Evolutionary conservation across 2,797 vertebrate genomes (phyloP).

Genomic region (Macropus fuliginosus): DNA sequence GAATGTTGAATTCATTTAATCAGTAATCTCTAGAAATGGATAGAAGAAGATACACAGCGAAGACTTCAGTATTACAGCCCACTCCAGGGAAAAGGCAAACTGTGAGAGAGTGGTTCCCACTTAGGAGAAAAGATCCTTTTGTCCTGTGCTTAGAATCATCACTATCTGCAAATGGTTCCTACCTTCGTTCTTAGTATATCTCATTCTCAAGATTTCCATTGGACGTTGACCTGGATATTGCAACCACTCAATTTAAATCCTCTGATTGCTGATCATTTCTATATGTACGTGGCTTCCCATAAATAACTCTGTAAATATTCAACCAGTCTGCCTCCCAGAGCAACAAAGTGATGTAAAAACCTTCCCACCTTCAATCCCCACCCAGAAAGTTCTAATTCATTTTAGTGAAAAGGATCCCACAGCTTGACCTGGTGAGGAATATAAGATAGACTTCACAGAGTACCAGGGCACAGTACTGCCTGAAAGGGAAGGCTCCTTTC

Average conservation of each 20-base stretch:
- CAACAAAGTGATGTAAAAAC: background rate
- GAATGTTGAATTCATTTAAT: background rate
- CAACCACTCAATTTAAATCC: fast-evolving
- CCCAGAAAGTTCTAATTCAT: background rate
- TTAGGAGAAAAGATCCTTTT: background rate
- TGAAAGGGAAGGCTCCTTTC: background rate
- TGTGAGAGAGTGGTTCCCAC: background rate
- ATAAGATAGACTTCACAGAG: background rate
- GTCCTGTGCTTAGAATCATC: background rate
- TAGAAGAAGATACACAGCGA: background rate
- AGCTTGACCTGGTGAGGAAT: background rate
- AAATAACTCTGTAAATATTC: background rate
- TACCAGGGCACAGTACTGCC: background rate
- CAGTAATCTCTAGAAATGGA: background rate
- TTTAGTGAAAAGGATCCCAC: background rate
- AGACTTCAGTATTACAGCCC: fast-evolving
- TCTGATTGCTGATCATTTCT: background rate
- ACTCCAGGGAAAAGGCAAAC: background rate
- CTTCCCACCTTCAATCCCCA: background rate
- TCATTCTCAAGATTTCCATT: fast-evolving
- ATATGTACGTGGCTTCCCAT: too few relatives aligned
- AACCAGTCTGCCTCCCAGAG: background rate
- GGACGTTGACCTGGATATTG: background rate
- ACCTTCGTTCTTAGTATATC: background rate
- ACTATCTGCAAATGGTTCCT: background rate